A percentile compares a stretch with the other conserved stretches of the same genome.
Evolutionary conservation across 2,113 vertebrate species (phyloP).

Genomic region (Tychaedon coryphoeus): DNA sequence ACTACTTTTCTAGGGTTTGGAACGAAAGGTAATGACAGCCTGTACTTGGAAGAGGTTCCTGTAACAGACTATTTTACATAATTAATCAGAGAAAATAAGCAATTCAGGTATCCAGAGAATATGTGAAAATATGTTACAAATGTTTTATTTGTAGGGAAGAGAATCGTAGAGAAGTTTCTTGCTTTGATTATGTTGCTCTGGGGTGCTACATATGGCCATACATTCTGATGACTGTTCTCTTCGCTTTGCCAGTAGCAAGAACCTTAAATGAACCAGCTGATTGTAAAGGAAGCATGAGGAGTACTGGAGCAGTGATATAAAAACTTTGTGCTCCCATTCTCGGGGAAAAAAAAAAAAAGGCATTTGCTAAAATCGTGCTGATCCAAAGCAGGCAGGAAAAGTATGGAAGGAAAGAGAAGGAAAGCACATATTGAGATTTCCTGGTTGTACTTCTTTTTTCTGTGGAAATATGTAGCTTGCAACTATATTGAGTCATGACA

Average conservation of each 20-base stretch:
- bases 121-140: background rate
- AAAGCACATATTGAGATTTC: background rate
- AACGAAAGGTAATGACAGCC: background rate
- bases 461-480: background rate
- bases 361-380: background rate
- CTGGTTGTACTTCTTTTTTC: background rate
- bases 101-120: background rate
- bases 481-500: background rate
- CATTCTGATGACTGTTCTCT: background rate
- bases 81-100: background rate
- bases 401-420: background rate
- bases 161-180: background rate
- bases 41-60: background rate
- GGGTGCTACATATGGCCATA: background rate
- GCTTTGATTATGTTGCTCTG: background rate
- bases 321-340: background rate
- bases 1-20: background rate
- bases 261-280: background rate
- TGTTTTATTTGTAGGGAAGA: background rate
- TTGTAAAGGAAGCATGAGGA: background rate
- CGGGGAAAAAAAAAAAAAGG: background rate
- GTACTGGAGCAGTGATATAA: background rate
- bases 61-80: background rate
- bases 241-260: background rate
- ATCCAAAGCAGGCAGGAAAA: background rate